These are phyloP conservation scores for Drosophila yakuba DNA, from an alignment of 1,140 invertebrate species.

Conservation along the genomic window DNA sequence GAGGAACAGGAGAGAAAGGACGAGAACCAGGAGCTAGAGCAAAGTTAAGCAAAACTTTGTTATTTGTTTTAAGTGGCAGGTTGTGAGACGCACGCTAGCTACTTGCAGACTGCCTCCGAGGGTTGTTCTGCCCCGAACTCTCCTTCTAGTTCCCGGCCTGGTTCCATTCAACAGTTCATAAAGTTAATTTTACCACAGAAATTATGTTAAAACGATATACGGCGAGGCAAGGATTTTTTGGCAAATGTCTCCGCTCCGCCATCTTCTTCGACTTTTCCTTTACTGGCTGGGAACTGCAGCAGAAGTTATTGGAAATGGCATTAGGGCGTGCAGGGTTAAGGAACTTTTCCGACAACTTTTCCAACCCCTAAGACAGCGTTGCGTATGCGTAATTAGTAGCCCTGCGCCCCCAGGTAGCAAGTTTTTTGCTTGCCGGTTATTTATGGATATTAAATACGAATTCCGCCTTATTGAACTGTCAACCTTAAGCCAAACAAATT, in stretches of 20 bases:
- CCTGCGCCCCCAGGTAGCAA: slow-evolving; percentile 58
- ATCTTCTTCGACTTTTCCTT: slow-evolving; percentile 41
- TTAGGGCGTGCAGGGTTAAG: slow-evolving; percentile 63
- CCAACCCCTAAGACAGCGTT: slow-evolving; percentile 49
- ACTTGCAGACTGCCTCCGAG: slow-evolving; percentile 39
- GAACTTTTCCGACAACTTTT: slow-evolving; percentile 67
- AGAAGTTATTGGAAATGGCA: slow-evolving; percentile 78
- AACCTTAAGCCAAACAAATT: slow-evolving; percentile 82
- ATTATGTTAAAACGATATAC: slow-evolving; percentile 84
- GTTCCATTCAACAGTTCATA: slow-evolving; percentile 83
- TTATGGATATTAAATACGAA: slow-evolving; percentile 77
- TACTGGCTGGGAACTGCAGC: slow-evolving; percentile 67
- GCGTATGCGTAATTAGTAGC: slow-evolving; percentile 80
- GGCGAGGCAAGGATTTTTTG: slow-evolving; percentile 60
- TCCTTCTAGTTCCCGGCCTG: slow-evolving; percentile 39
- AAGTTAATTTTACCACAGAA: slow-evolving; percentile 84
- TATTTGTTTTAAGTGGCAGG: slow-evolving; percentile 83
- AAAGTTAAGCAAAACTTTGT: slow-evolving; percentile 83
- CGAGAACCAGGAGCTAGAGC: slow-evolving; percentile 46
- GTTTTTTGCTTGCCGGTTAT: slow-evolving; percentile 61
- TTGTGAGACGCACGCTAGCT: slow-evolving; percentile 72
- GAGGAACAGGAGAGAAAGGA: neutral
- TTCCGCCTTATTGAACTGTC: slow-evolving; percentile 76
- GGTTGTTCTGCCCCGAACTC: slow-evolving; percentile 32
- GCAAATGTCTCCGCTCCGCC: slow-evolving; percentile 30